Evolutionary conservation across 1,140 invertebrate species (phyloP), one percentile per base, ranked within the genome.

Genomic region (Zaprionus vittiger): DNA sequence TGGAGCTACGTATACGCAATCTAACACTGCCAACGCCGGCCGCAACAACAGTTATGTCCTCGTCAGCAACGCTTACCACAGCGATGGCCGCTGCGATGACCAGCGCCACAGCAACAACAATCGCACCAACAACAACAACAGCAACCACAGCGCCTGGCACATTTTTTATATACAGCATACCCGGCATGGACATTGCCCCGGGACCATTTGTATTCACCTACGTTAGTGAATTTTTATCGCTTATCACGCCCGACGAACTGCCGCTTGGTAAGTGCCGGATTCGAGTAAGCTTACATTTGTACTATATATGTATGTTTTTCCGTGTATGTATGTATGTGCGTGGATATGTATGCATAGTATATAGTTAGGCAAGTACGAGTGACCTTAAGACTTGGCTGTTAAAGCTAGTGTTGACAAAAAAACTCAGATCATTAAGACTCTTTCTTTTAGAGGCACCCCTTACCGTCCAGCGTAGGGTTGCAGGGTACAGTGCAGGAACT

Each of bases 231-330:
- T 94, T 95, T 80, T 83, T 95, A 66, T 93, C 93, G n/a, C 82
- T 93, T 76, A 92, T 95, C 74, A 94, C 94, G 81, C 94, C 94
- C 31, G 92, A 94, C 66, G 94, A 95, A 72, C 87, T 95, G 77
- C 94, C 94, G 49, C 77, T 93, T 37, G 94, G 94, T 95, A 92
- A 94, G 87, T 91, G 38, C 52, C 11, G 15, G 22, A 47, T 15
- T 17, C n/a, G n/a, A 47, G 41, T 44, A 17, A 44, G n/a, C 44
- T 64, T 60, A 72, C 55, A 69, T 69, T 55, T 65, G 3, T 54
- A 14, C 20, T 14, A 49, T 49, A 24, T 5, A 24, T 1, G 12
- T 26, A 15, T 15, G 12, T 26, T 15, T n/a, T 14, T 15, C 12
- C 5, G 2, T 22, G 12, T 26, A 54, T 28, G 15, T 17, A 56